Conservation (phyloP, 2,113 vertebrate species). For the Apteryx mantelli region DNA sequence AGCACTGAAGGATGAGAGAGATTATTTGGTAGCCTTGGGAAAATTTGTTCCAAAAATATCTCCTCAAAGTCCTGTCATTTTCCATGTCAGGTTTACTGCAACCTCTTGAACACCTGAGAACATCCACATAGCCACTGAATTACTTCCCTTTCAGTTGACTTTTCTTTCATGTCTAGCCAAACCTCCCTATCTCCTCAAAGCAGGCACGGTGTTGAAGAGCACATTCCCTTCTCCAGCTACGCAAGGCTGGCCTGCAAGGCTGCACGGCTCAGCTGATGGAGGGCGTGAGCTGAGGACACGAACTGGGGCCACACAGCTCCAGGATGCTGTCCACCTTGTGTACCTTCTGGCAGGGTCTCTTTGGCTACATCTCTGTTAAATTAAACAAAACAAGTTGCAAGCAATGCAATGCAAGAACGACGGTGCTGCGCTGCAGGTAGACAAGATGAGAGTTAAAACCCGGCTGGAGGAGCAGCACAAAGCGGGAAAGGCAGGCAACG, state of each 20-base stretch:
- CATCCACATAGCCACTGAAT: not conserved
- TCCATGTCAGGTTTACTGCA: not conserved
- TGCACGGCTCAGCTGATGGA: not conserved
- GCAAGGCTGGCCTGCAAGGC: not conserved
- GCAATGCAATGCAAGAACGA: not conserved
- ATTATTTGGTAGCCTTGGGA: conserved; percentile 5
- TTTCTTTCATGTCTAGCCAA: not conserved
- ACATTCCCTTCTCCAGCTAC: not conserved
- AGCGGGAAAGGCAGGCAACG: not conserved
- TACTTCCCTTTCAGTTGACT: not conserved
- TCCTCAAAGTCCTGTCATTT: conserved; percentile 2
- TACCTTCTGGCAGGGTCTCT: not conserved
- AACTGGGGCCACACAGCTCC: not conserved
- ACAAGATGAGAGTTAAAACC: not conserved
- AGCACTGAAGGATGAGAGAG: not conserved
- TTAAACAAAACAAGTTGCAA: not conserved
- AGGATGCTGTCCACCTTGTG: not conserved
- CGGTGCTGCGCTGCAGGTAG: not conserved
- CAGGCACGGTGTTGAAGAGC: not conserved
- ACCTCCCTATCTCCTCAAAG: not conserved
- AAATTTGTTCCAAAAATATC: not conserved
- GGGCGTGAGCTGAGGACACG: not conserved
- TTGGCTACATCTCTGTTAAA: not conserved
- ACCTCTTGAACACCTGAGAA: not conserved
- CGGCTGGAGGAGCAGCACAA: accelerated